A percentile compares a stretch with the other conserved stretches of the same genome.
These are phyloP conservation scores for Itoplectis maculator DNA, from an alignment of 2,888 invertebrate species.

Conservation along the genomic window DNA sequence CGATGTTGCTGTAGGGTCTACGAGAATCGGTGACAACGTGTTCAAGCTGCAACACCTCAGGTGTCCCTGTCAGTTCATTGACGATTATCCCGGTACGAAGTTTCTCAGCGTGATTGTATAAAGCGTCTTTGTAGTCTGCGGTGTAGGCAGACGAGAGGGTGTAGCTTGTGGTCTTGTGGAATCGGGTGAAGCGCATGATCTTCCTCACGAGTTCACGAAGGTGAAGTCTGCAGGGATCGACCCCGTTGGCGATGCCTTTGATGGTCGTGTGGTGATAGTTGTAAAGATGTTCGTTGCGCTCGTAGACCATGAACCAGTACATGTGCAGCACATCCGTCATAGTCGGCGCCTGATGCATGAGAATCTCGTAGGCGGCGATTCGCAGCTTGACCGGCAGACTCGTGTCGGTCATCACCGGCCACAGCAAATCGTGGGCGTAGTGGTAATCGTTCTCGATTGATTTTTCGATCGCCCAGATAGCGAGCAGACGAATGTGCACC, in stretches of 20 bases:
- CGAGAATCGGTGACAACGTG: conserved; percentile 71
- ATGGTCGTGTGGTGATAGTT: conserved; percentile 85
- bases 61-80: conserved; percentile 79
- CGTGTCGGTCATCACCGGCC: conserved; percentile 85
- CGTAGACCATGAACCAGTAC: conserved; percentile 84
- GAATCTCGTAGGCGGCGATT: conserved; percentile 83
- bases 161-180: conserved; percentile 75
- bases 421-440: conserved; percentile 81
- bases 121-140: conserved; percentile 83
- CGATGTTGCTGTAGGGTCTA: conserved; percentile 64
- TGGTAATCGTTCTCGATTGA: conserved; percentile 74
- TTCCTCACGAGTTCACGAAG: conserved; percentile 79
- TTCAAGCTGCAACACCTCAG: conserved; percentile 77
- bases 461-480: conserved; percentile 83
- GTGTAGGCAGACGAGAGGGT: conserved; percentile 77
- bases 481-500: conserved; percentile 82
- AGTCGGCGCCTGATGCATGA: conserved; percentile 82
- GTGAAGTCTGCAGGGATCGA: conserved; percentile 82
- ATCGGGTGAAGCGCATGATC: conserved; percentile 81
- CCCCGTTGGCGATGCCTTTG: conserved; percentile 82
- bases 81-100: conserved; percentile 76
- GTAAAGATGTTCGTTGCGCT: conserved; percentile 84
- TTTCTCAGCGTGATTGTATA: conserved; percentile 83
- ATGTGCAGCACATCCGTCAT: conserved; percentile 82
- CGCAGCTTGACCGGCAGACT: conserved; percentile 83